Percentiles rank a stretch among this genome's conserved stretches.
These are phyloP conservation scores for Anomalospiza imberbis DNA, from an alignment of 2,797 vertebrate genomes.

Conservation along the genomic window DNA sequence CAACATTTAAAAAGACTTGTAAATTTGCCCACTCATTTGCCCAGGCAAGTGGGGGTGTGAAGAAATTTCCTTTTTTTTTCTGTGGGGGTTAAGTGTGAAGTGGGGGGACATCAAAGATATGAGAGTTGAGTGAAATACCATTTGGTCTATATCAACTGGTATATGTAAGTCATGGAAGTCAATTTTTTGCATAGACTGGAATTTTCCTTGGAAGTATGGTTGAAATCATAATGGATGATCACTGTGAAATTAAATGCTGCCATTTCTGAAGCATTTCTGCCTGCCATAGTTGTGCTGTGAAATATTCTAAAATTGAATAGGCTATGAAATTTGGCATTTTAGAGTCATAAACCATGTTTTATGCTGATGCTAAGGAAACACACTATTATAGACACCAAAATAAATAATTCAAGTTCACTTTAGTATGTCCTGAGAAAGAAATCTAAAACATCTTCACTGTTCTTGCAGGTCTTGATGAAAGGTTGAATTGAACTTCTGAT, in stretches of 20 bases:
- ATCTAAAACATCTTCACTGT: background rate
- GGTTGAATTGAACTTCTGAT: background rate
- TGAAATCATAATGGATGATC: background rate
- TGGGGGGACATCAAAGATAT: background rate
- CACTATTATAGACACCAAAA: background rate
- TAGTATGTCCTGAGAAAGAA: background rate
- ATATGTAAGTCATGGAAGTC: background rate
- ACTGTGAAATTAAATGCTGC: background rate
- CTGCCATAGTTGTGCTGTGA: background rate
- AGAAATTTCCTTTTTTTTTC: accelerated
- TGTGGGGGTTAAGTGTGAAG: background rate
- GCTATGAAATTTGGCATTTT: background rate
- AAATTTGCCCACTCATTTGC: background rate
- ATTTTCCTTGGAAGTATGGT: background rate
- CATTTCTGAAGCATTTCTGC: background rate
- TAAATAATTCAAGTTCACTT: background rate
- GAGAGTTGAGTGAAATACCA: background rate
- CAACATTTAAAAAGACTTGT: background rate
- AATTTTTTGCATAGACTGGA: background rate
- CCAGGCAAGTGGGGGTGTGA: accelerated
- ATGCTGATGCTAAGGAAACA: background rate
- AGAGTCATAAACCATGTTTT: background rate
- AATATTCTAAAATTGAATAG: background rate
- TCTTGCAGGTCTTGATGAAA: background rate
- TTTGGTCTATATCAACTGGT: background rate